Base-by-base conservation (phyloP, 2,797 vertebrate species). In the Sebastes trivittatus region DNA sequence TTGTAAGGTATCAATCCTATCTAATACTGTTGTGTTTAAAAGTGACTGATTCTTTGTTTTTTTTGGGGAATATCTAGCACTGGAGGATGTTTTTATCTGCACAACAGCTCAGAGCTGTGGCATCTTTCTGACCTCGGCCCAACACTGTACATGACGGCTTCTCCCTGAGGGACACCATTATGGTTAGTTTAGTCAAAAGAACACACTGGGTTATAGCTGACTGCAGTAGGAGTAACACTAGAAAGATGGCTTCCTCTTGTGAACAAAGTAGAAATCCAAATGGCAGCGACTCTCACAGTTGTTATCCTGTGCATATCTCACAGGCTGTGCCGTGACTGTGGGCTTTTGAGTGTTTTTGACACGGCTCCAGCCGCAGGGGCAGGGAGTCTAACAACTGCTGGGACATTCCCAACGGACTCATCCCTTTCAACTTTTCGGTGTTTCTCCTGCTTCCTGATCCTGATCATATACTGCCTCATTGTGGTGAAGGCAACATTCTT, bases 401-500 rank as follows among this genome's bases (percentile, higher is more conserved):
- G 36, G 88, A 82, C 83, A 92, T 93, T 93, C 93, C 94, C 92
- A 90, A 72, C 60, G 56, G 91, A 89, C 93, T 91, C 92, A 87
- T 92, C 88, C 85, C 85, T 91, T 88, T 90, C 84, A 88, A 93
- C 87, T 93, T 92, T 89, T 89, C 63, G 9, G 74, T 75, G 87
- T 90, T 90, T 86, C 89, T 90, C 78, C 88, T 77, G 73, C 89
- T 75, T 78, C 82, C 91, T 89, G 88, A 96, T 94, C 91, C 93
- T 96, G 94, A 96, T 96, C 95, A 95, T 93, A 96, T 95, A 96
- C 96, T 96, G 96, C 96, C 96, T 96, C 96, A 95, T 92, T 95
- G 96, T 96, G 95, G 96, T 95, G 95, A 93, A 91, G 87, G 80
- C 83, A 87, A 91, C 92, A 91, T 94, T 95, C 83, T 93, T 94